These are phyloP conservation scores for Pristionchus arcanus DNA, from an alignment of 2,888 invertebrate species.

Conservation along the genomic window DNA sequence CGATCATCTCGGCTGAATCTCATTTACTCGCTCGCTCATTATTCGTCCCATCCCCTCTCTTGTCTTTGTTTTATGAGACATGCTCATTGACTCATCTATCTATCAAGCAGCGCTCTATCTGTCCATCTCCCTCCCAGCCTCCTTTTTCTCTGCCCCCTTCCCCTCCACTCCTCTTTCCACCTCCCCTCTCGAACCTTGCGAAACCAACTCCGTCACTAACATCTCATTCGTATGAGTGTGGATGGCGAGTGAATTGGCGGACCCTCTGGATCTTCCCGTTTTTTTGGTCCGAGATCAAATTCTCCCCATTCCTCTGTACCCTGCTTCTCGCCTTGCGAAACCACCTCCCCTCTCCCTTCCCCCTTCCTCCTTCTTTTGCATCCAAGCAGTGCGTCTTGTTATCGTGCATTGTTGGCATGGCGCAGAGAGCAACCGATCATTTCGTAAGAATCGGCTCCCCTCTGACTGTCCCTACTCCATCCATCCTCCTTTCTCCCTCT, in stretches of 20 bases:
- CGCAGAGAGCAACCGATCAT: conserved; percentile 2
- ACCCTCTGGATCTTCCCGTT: too few species aligned
- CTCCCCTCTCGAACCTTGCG: background rate
- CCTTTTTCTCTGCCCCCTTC: background rate
- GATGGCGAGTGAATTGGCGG: too few species aligned
- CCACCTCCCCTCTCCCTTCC: background rate
- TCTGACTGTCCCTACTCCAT: background rate
- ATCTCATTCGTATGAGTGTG: too few species aligned
- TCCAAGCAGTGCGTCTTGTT: conserved; percentile 27
- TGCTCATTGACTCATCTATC: conserved; percentile 50
- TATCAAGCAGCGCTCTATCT: conserved; percentile 16
- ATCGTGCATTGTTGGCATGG: conserved; percentile 4
- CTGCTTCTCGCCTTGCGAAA: background rate
- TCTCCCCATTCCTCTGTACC: background rate
- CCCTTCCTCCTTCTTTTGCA: background rate
- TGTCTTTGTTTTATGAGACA: conserved; percentile 42
- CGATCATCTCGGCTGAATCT: background rate
- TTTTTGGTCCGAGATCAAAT: too few species aligned
- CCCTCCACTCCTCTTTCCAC: background rate
- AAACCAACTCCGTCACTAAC: background rate
- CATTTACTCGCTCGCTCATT: background rate
- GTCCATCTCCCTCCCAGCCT: conserved; percentile 1
- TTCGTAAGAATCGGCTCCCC: conserved; percentile 1
- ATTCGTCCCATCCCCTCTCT: conserved; percentile 15
- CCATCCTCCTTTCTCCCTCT: background rate